A percentile compares a stretch with the other conserved stretches of the same genome.
phyloP scores from a whole-genome alignment of 2,888 invertebrate genomes.

The Rhagonycha lutea region DNA sequence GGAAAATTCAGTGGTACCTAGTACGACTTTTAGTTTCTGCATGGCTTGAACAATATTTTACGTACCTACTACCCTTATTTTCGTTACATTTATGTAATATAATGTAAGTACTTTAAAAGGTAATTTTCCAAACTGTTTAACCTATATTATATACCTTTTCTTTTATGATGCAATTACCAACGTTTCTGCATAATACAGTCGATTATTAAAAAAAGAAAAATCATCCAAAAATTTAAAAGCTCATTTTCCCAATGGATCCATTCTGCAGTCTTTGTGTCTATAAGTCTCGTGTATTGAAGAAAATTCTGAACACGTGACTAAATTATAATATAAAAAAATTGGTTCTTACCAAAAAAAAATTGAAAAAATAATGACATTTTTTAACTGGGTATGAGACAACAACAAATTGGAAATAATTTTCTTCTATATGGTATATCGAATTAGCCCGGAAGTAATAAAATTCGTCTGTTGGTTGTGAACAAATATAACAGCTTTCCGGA shows the following conservation, averaged over 20 bases:
- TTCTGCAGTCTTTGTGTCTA: too few species aligned
- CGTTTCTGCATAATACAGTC: background rate
- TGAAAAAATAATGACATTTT: too few species aligned
- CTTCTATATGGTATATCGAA: background rate
- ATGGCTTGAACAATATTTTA: background rate
- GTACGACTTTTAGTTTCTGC: slow-evolving; percentile 5
- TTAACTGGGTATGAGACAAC: background rate
- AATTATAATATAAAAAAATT: background rate
- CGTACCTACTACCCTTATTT: background rate
- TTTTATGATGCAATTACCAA: background rate
- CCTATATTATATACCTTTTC: background rate
- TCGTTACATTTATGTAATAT: background rate
- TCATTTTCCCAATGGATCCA: background rate
- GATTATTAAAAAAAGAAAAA: background rate
- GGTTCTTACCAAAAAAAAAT: too few species aligned
- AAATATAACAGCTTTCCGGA: background rate
- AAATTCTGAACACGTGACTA: background rate
- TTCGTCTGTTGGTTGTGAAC: background rate
- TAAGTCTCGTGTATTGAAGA: background rate
- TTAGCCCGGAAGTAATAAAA: background rate
- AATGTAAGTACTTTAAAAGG: background rate
- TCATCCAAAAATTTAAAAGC: background rate
- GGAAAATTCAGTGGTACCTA: slow-evolving; percentile 1
- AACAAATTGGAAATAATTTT: background rate
- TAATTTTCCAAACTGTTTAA: background rate